Evolutionary conservation across 1,140 invertebrate species (phyloP).

Genomic region (Periplaneta americana): DNA sequence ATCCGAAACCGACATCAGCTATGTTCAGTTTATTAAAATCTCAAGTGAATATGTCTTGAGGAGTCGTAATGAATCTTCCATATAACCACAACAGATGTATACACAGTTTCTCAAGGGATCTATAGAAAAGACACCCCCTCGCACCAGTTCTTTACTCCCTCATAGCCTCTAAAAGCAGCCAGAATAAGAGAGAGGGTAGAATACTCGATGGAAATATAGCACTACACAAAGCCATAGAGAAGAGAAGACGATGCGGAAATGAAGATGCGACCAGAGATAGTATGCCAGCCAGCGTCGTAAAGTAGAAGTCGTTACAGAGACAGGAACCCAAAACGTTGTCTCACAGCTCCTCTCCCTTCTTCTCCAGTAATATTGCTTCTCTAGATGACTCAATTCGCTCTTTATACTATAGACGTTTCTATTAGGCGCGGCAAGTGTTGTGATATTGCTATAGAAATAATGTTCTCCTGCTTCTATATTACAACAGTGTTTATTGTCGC

Average conservation of each 20-base stretch:
- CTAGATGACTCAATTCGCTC: not conserved
- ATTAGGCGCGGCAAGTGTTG: too few relatives aligned
- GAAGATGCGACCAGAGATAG: not conserved
- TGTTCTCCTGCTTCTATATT: too few relatives aligned
- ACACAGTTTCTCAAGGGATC: not conserved
- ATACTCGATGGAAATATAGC: not conserved
- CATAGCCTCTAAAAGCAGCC: too few relatives aligned
- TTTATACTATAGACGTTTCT: too few relatives aligned
- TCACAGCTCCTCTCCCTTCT: too few relatives aligned
- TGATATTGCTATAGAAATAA: too few relatives aligned
- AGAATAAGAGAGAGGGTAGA: not conserved
- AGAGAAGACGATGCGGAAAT: not conserved
- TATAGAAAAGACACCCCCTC: too few relatives aligned
- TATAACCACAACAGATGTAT: not conserved
- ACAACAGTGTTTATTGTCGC: too few relatives aligned
- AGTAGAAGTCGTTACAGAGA: not conserved
- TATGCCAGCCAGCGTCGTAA: not conserved
- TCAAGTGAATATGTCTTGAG: not conserved
- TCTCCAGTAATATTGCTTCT: not conserved
- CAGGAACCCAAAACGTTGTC: not conserved
- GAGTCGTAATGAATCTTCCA: not conserved
- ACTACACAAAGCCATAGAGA: not conserved
- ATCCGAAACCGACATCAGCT: not conserved
- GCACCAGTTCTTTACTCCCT: too few relatives aligned
- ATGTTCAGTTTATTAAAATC: not conserved